Base-by-base conservation (phyloP, 2,888 invertebrate genomes). In the Eucera pruinosa region DNA sequence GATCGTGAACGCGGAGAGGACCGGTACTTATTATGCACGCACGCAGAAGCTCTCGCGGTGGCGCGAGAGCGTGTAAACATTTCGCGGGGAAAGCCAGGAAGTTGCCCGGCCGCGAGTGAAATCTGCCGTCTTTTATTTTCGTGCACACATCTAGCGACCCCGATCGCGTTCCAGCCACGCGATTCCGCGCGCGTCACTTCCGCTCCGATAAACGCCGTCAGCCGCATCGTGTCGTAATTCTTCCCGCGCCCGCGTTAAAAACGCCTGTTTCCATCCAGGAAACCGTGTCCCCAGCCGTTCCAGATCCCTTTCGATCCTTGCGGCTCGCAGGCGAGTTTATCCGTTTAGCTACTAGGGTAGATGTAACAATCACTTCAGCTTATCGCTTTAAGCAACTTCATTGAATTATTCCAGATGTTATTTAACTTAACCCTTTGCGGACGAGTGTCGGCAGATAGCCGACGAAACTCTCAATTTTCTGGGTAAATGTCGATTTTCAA, bases 51-150 rank as follows among this genome's bases (percentile, higher is more conserved):
- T 43, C 43, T 57, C 75, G 52, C 55, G 41, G 62, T 57, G 48
- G 33, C 43, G 45, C 52, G 72, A 54, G 68, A 55, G 68, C 78
- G 73, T 73, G 66, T 50, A 54, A 72, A 71, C 67, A 81, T 81
- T 79, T 74, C 65, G 77, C 74, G 66, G 80, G 84, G 80, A 84
- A 84, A 84, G 80, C 73, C 18, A 84, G 84, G 84, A 84, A 84
- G 74, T 80, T 58, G 54, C 50, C 43, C 55, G 71, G 30, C 54
- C 50, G 71, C 69, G 65, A 84, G 82, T 82, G 78, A 84, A 84
- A 84, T 82, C 82, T 74, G 48, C 9, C 55, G 69, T 82, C 76
- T 80, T 82, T 84, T 84, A 84, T 84, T 84, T 84, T 84, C 62
- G 71, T 84, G 71, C 62, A 77, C 65, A 71, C 69, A 77, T 80